A percentile compares a stretch with the other conserved stretches of the same genome.
Conservation (phyloP, 2,113 vertebrate genomes). For the Equus przewalskii region DNA sequence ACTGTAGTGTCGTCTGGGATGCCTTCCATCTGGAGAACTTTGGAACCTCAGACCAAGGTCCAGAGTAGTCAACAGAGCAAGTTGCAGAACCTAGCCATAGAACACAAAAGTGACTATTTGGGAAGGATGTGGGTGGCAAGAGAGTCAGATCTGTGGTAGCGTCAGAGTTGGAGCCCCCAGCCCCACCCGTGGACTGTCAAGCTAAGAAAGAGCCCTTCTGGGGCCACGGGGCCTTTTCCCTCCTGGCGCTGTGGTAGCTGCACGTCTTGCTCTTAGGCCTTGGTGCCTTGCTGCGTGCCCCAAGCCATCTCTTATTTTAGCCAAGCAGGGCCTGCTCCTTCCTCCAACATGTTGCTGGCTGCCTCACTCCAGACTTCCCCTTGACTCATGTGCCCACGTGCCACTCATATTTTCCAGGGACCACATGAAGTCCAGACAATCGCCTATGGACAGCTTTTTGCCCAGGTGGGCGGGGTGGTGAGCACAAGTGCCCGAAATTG, state of each 20-base stretch:
- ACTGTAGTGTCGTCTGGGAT: background rate
- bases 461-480: background rate
- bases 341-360: background rate
- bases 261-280: background rate
- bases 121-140: too few relatives aligned
- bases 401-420: background rate
- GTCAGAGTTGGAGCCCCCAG: background rate
- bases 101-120: background rate
- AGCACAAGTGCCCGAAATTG: background rate
- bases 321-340: background rate
- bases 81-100: background rate
- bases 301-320: background rate
- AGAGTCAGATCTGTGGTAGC: background rate
- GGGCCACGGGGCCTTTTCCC: background rate
- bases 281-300: rapidly evolving
- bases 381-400: background rate
- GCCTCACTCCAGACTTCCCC: background rate
- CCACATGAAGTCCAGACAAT: background rate
- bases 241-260: rapidly evolving
- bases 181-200: too few relatives aligned
- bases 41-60: background rate
- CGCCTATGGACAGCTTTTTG: background rate
- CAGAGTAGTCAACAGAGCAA: background rate
- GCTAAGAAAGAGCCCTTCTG: background rate
- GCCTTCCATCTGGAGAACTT: background rate